Evolutionary conservation across 2,113 vertebrate genomes (phyloP), one percentile per base, ranked within the genome.

Genomic region (Mohoua ochrocephala): DNA sequence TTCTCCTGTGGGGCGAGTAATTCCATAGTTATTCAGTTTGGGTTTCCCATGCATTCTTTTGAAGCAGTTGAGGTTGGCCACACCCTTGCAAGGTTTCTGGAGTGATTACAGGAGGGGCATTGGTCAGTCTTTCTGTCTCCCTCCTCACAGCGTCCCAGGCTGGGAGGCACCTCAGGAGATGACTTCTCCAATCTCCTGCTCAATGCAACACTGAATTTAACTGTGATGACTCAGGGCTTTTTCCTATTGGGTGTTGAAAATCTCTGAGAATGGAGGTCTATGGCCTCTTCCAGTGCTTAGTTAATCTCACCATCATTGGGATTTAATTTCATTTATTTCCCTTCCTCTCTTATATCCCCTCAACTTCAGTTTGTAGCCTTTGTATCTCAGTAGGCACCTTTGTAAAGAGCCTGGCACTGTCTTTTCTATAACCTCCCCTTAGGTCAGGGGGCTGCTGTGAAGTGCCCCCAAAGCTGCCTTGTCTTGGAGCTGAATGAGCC

Each of bases 271-370:
- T 0, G 3, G 28, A 80, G 13, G 49, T 57, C 49, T 60, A 14
- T 22, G 60, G 5, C 22, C 17, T 69, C 9, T 67, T 83, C 24
- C 3, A 31, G 31, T 73, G 31, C 45, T 73, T 68, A 18, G 16
- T 30, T 79, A 60, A 42, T 50, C 22, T 88, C 11, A 3, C 12
- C 21, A 1, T 27, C n/a, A 31, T 2, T 28, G 18, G 7, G 11
- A 6, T 68, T 73, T 45, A 1, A 50, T 70, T 83, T 50, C 2
- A 27, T 45, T 67, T 47, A 9, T 57, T 42, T 37, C 15, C 4
- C 15, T 53, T 63, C 3, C 0, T 9, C 17, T 15, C 15, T 30
- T 44, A 10, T 5, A 45, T 49, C 5, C 6, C 28, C 6, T 6
- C 3, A 22, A 6, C 33, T 56, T 75, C 11, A 1, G 2, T 49